phyloP scores from a whole-genome alignment of 2,888 invertebrate species.

The Hemithea aestivaria region DNA sequence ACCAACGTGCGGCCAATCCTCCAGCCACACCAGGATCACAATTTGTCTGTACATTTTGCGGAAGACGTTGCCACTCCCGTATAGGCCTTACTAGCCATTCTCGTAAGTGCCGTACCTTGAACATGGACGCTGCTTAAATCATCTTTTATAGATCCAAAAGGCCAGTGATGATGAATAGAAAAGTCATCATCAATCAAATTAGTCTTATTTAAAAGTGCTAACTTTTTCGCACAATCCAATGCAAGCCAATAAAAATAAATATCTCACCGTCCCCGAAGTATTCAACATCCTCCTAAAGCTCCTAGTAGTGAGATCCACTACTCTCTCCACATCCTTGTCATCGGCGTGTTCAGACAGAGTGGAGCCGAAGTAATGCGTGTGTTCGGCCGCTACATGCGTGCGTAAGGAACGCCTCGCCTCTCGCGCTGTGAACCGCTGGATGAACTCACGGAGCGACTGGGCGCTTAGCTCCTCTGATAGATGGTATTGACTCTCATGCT shows the following conservation, averaged over 20 bases:
- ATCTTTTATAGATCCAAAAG: too few relatives aligned
- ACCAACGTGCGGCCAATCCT: too few relatives aligned
- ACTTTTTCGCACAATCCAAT: background rate
- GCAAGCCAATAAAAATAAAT: background rate
- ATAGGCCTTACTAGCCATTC: too few relatives aligned
- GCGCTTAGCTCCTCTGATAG: conserved; percentile 74
- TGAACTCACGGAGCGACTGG: conserved; percentile 71
- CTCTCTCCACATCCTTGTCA: conserved; percentile 58
- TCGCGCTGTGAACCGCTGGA: conserved; percentile 68
- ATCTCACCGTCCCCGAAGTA: conserved; percentile 78
- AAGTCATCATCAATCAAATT: too few relatives aligned
- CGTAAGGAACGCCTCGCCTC: conserved; percentile 54
- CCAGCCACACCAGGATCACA: too few relatives aligned
- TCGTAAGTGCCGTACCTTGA: too few relatives aligned
- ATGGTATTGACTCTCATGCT: conserved; percentile 85
- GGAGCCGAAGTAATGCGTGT: conserved; percentile 66
- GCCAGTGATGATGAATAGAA: too few relatives aligned
- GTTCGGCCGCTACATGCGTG: conserved; percentile 50
- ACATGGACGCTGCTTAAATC: too few relatives aligned
- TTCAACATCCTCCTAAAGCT: conserved; percentile 82
- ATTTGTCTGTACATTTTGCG: too few relatives aligned
- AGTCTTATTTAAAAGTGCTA: too few relatives aligned
- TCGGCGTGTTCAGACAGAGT: conserved; percentile 33
- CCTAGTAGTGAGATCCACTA: conserved; percentile 82
- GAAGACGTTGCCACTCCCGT: too few relatives aligned